Evolutionary conservation across 1,140 invertebrate genomes (phyloP), one percentile per base, ranked within the genome.

Genomic region (Pseudomyrmex flavicornis): DNA sequence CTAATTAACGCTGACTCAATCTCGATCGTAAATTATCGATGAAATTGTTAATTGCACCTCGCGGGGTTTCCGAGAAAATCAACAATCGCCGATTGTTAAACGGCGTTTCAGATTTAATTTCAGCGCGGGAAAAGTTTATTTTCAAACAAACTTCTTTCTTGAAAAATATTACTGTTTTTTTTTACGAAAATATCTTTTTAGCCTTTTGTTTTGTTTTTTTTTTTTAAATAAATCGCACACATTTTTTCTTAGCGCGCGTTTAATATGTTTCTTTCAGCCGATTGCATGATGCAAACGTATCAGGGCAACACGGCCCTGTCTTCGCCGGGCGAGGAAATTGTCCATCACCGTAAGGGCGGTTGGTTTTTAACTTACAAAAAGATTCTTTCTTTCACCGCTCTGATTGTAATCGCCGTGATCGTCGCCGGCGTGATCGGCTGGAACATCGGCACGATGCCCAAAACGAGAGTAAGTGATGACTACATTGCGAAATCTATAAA

Each of bases 321-420:
- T 50, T 44, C 65, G 8, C 76, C 85, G 17, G 70, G 86, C 22
- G 91, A 90, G 68, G 91, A 90, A 48, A 92, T 92, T 48, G 80
- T 89, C 59, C 91, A 90, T 59, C 88, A 91, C 44, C 88, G 91
- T 48, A 86, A 87, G 5, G 91, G 91, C 50, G 93, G 93, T 22
- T 93, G 90, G 82, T 93, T 93, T 74, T 62, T 94, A 52, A 90
- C 93, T 1, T 91, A 93, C 61, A 89, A 88, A 54, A 93, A 90
- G 65, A 84, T 90, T 50, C 86, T 89, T 1, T 86, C 91, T 52
- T 85, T 89, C 12, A 69, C 91, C 22, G 85, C 88, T 9, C 73
- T 90, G 0, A 65, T 92, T 22, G 79, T 93, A 26, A 80, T 92
- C n/a, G 66, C 83, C 0, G 17, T 91, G 0, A 73, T 93, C 4